Base-by-base conservation (phyloP, 2,888 invertebrate species). In the Macropis europaea region DNA sequence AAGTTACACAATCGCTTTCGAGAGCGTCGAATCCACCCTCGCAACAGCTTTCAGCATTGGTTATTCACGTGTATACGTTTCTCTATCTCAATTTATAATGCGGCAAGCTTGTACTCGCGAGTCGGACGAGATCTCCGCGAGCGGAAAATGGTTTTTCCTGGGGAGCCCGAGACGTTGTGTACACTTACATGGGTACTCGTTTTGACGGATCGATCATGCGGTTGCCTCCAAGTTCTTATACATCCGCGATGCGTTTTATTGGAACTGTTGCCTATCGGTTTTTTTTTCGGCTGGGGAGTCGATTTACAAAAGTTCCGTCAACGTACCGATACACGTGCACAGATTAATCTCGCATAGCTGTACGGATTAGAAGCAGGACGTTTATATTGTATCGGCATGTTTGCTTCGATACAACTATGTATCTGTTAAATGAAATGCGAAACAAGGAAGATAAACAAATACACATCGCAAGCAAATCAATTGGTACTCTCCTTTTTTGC, bases 1-100 rank as follows among this genome's bases (percentile, higher is more conserved):
- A 76, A 73, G 47, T 66, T 57, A 53, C 66, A 67, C 69, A 59
- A 76, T 73, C 76, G 64, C 59, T 70, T 76, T 71, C 62, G 62
- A 40, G 43, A 17, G 60, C 56, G 60, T 38, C 71, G 60, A 73
- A 74, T 70, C 61, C 61, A 53, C 24, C 60, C 60, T 52, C 66
- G 76, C 61, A 73, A 71, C 75, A 57, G 66, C 62, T 59, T 48
- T 30, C 56, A 45, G 71, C 73, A 71, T 75, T 57, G 67, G 67
- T 76, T 75, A 76, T 76, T 76, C 66, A 43, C 61, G 32, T 74
- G 63, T 74, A 68, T 74, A 53, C 70, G 45, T 62, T 73, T 42
- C 75, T 76, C 78, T 76, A 76, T 76, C 79, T 79, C 76, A 76
- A 78, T 78, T 79, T 79, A 66, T 61, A 69, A 78, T 77, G 64